These are phyloP conservation scores for Babyrousa celebensis DNA, from an alignment of 2,797 vertebrate species.

Conservation along the genomic window DNA sequence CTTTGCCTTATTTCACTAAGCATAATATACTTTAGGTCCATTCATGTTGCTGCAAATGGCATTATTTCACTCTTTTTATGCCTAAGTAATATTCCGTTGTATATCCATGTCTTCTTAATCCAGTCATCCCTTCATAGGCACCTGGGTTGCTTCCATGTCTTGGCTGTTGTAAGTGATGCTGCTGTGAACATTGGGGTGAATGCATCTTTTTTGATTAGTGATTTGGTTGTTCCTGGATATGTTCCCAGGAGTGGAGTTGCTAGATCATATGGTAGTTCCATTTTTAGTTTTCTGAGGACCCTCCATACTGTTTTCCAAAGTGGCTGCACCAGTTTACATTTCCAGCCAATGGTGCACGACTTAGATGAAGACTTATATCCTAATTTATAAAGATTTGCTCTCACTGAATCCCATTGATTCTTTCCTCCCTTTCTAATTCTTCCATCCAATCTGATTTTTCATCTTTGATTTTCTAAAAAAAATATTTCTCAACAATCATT, in stretches of 20 bases:
- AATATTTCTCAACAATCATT: neutral
- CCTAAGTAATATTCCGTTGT: neutral
- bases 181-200: neutral
- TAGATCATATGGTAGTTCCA: neutral
- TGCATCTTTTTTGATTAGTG: neutral
- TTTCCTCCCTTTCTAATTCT: neutral
- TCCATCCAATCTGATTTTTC: neutral
- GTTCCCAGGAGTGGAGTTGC: neutral
- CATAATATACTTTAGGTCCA: neutral
- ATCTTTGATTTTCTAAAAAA: neutral
- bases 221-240: neutral
- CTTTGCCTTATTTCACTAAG: neutral
- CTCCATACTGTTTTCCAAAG: neutral
- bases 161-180: neutral
- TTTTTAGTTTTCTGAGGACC: neutral
- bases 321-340: neutral
- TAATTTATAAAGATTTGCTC: constrained; percentile 27
- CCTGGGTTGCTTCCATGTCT: neutral
- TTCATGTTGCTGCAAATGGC: neutral
- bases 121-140: neutral
- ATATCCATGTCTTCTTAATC: neutral
- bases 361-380: neutral
- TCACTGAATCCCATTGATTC: neutral
- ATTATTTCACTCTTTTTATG: neutral
- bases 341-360: neutral